These are phyloP conservation scores for Anguilla pacifica DNA, from an alignment of 2,797 vertebrate species.

Conservation along the genomic window DNA sequence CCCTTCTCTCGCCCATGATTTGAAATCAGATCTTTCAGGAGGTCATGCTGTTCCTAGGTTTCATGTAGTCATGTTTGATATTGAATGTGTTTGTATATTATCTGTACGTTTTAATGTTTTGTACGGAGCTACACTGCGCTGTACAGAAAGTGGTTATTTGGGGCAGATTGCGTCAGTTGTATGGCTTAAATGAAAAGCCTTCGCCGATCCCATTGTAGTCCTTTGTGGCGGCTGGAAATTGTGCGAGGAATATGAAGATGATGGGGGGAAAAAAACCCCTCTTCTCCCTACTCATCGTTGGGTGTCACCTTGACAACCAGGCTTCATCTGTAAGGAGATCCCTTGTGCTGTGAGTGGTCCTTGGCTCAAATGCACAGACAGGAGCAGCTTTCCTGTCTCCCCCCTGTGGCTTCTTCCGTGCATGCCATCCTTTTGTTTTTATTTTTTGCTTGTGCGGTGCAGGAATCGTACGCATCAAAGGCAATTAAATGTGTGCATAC, in stretches of 20 bases:
- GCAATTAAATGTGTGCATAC: not conserved
- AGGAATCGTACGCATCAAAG: not conserved
- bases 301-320: conserved; percentile 24
- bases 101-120: not conserved
- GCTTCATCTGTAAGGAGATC: not conserved
- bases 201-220: not conserved
- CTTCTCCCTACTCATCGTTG: not conserved
- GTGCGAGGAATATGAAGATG: conserved; percentile 5
- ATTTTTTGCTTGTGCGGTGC: not conserved
- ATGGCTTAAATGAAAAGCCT: not conserved
- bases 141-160: not conserved
- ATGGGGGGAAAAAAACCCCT: not conserved
- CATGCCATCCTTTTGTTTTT: not conserved
- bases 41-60: not conserved
- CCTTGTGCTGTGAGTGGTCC: not conserved
- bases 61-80: not conserved
- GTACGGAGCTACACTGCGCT: not conserved
- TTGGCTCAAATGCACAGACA: not conserved
- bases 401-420: not conserved
- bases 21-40: not conserved
- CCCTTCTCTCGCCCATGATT: not conserved
- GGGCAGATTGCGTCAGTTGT: not conserved
- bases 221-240: not conserved
- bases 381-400: not conserved
- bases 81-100: not conserved